Conservation (phyloP, 2,797 vertebrate species). For the Notolepis coatsorum region DNA sequence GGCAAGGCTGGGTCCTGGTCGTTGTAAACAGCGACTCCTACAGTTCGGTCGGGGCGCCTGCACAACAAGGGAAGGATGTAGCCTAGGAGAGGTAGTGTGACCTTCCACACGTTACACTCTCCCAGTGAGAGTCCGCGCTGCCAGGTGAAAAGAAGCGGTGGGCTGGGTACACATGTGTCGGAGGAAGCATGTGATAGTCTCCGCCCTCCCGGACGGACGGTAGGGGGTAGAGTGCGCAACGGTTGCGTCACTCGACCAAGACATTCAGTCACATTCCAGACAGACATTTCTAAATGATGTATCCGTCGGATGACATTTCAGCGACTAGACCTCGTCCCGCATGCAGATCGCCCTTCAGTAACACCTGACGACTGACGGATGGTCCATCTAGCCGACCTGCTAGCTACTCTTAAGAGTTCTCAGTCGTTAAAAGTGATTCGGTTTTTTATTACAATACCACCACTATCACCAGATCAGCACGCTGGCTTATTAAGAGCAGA, state of each 20-base stretch:
- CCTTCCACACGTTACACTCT: no score
- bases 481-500: constrained; percentile 57
- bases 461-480: constrained; percentile 48
- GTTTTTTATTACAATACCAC: constrained; percentile 69
- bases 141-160: no score
- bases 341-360: constrained; percentile 57
- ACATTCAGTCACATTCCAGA: constrained; percentile 31
- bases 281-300: constrained; percentile 37
- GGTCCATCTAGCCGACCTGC: constrained; percentile 47
- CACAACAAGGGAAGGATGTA: no score
- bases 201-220: no score
- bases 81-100: no score
- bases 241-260: constrained; percentile 38
- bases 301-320: constrained; percentile 61
- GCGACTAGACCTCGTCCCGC: constrained; percentile 49
- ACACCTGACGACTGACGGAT: constrained; percentile 57
- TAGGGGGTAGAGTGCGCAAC: no score
- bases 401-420: constrained; percentile 40
- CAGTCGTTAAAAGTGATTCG: constrained; percentile 71
- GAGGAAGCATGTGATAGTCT: no score
- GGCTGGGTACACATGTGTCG: no score
- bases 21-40: no score
- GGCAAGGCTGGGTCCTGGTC: no score
- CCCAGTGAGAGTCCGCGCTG: no score
- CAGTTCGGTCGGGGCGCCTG: no score